Percentiles rank a stretch among this genome's conserved stretches.
Evolutionary conservation across 2,888 invertebrate genomes (phyloP).

Genomic region (Copidosoma aretas): DNA sequence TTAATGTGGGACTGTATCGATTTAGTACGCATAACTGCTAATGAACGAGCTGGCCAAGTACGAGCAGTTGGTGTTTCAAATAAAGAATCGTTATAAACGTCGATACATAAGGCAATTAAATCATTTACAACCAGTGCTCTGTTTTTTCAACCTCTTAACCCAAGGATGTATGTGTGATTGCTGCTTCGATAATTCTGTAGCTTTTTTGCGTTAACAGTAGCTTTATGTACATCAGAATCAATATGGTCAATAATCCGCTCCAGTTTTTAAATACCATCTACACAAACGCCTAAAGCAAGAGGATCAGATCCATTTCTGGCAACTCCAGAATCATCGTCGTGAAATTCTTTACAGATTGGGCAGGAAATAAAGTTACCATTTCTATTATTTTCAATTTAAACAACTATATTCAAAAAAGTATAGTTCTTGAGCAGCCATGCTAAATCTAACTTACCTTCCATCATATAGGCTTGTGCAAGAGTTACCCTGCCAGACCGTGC

Average conservation of each 20-base stretch:
- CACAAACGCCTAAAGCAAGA: constrained; percentile 7
- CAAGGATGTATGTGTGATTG: constrained; percentile 10
- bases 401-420: neutral
- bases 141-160: constrained; percentile 10
- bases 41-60: constrained; percentile 14
- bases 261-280: constrained; percentile 7
- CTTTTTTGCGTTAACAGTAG: constrained; percentile 4
- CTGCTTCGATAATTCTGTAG: constrained; percentile 15
- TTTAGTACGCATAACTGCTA: constrained; percentile 9
- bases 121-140: constrained; percentile 13
- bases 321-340: constrained; percentile 2
- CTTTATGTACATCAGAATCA: neutral
- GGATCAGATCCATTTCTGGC: constrained; percentile 8
- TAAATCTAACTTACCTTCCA: neutral
- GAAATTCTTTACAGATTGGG: constrained; percentile 3
- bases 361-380: constrained; percentile 1
- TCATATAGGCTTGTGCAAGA: neutral
- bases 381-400: constrained; percentile 5
- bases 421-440: neutral
- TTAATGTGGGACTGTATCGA: constrained; percentile 5
- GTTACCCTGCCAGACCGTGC: too few relatives aligned
- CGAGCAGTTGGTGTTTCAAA: constrained; percentile 11
- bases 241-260: constrained; percentile 5
- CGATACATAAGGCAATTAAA: constrained; percentile 9
- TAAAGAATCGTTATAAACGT: constrained; percentile 11